Base-by-base conservation (phyloP, 2,797 vertebrate species). In the Rhyacichthys aspro region DNA sequence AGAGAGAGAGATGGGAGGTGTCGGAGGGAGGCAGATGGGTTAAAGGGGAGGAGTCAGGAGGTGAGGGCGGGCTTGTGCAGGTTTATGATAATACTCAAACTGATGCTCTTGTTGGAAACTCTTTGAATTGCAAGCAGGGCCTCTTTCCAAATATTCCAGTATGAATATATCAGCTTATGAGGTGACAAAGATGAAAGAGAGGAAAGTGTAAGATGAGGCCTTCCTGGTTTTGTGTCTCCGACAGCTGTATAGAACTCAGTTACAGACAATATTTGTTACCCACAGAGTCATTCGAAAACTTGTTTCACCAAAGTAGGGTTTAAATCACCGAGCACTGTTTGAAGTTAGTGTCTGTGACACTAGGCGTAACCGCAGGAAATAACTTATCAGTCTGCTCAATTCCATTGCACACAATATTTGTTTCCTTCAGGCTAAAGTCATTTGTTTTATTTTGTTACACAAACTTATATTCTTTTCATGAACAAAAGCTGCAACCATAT, bases 71-170 rank as follows among this genome's bases (percentile, higher is more conserved):
- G 59, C 67, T 79, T 68, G 78, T 74, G 83, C 72, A 88, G 88
- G 84, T 91, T 91, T 88, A 84, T 88, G 84, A 86, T 90, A 89
- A 91, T 88, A 90, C 79, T 82, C 81, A 86, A 91, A 90, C 86
- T 89, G 80, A 90, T 87, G 88, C 85, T 85, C 85, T 82, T 83
- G 83, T 86, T 88, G 82, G 83, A 83, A 88, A 88, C 77, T 86
- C 82, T 89, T 83, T 87, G 81, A 90, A 86, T 87, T 76, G 67
- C 70, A 72, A 75, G 56, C 67, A 60, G 75, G 81, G 82, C 67
- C 17, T 60, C 59, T 70, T 85, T 83, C 81, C 86, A 85, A 75
- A 72, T 86, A 87, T 87, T 74, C 76, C 76, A 70, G 67, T 79
- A 88, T 89, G 81, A 85, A 89, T 90, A 89, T 83, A 88, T 76